These are phyloP conservation scores for Axea sp. DNA, from an alignment of 2,888 invertebrate genomes.

Conservation along the genomic window DNA sequence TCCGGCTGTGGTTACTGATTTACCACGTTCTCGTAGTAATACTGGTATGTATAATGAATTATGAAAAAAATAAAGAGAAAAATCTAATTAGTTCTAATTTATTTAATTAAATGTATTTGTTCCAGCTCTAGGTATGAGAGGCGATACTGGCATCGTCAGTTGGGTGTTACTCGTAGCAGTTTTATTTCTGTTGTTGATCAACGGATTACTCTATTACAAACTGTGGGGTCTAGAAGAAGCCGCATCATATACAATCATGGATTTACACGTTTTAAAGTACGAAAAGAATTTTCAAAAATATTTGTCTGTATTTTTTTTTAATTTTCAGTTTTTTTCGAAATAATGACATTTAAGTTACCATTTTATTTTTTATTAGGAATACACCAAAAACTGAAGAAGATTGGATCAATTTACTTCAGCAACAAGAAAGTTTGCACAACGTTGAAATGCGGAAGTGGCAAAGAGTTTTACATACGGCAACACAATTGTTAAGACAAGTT, in stretches of 20 bases:
- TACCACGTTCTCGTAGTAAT: constrained; percentile 70
- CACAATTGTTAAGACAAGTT: constrained; percentile 87
- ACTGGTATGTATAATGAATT: constrained; percentile 59
- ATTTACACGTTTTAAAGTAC: constrained; percentile 81
- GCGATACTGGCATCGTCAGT: constrained; percentile 73
- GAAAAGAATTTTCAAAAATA: constrained; percentile 56
- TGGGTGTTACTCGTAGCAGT: constrained; percentile 83
- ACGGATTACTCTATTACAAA: constrained; percentile 91
- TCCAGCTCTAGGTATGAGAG: constrained; percentile 66
- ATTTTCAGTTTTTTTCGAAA: no score
- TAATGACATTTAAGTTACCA: no score
- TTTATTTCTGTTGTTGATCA: constrained; percentile 84
- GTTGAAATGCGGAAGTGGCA: constrained; percentile 92
- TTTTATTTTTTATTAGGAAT: no score
- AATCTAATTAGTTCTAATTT: no score
- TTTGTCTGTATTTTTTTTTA: no score
- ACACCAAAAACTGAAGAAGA: constrained; percentile 88
- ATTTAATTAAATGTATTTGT: constrained; percentile 6
- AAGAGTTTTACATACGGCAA: constrained; percentile 85
- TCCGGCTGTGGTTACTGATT: constrained; percentile 69
- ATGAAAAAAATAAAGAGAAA: background rate
- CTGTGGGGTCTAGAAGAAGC: constrained; percentile 87
- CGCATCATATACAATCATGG: constrained; percentile 80
- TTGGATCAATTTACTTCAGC: constrained; percentile 89
- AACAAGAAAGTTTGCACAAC: constrained; percentile 90